Evolutionary conservation across 2,797 vertebrate genomes (phyloP).

Genomic region (Podargus strigoides): DNA sequence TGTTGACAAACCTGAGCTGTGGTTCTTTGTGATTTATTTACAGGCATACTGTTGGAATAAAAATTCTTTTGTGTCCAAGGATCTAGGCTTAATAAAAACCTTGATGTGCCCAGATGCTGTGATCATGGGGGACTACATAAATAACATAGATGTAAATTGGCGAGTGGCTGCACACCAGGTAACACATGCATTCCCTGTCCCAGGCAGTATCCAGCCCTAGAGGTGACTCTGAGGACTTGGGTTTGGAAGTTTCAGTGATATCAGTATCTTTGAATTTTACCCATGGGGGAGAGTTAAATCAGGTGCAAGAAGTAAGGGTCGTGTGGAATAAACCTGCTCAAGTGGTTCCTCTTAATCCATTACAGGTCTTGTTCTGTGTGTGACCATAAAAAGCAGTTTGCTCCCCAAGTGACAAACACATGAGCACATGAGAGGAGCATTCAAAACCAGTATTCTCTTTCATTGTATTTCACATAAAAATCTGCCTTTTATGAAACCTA

Average conservation of each 20-base stretch:
- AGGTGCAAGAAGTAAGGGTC: background rate
- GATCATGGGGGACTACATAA: background rate
- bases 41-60: background rate
- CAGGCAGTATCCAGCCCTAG: too few species aligned
- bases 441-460: background rate
- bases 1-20: background rate
- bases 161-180: background rate
- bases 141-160: too few species aligned
- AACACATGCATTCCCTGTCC: rapidly evolving
- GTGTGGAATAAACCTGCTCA: background rate
- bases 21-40: background rate
- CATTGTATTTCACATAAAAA: background rate
- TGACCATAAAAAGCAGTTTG: background rate
- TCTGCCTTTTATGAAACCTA: background rate
- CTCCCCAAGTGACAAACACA: background rate
- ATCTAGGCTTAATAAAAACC: background rate
- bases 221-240: background rate
- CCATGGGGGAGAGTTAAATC: background rate
- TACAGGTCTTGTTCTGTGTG: rapidly evolving
- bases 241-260: background rate
- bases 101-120: background rate
- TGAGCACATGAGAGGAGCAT: rapidly evolving
- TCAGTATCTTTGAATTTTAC: background rate
- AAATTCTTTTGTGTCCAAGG: background rate
- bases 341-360: background rate